Evolutionary conservation across 2,888 invertebrate species (phyloP).

Genomic region (Spicauda simplicius): DNA sequence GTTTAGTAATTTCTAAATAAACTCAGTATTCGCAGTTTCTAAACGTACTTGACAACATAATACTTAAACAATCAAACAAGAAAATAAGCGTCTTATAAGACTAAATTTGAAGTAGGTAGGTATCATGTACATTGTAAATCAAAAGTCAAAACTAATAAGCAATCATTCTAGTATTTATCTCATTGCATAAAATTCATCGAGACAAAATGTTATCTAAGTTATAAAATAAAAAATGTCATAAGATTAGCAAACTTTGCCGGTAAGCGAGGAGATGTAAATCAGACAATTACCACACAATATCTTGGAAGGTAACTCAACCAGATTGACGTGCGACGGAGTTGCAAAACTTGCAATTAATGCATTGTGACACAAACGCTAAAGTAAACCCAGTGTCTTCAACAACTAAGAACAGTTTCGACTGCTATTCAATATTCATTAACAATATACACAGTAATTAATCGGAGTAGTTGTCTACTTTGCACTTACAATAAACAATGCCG

Average conservation of each 20-base stretch:
- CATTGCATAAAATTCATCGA: background rate
- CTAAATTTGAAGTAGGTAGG: no score
- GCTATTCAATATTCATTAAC: background rate
- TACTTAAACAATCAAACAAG: no score
- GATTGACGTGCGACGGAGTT: conserved; percentile 14
- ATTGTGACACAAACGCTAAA: background rate
- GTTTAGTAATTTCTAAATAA: no score
- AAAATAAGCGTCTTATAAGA: no score
- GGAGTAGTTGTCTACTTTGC: background rate
- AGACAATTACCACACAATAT: background rate
- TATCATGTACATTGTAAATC: no score
- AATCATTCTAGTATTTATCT: background rate
- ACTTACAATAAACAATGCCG: background rate
- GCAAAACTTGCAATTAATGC: background rate
- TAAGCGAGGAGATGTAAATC: background rate
- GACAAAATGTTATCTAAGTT: background rate
- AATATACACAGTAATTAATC: background rate
- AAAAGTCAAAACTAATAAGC: background rate
- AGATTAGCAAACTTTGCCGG: background rate
- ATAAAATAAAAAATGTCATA: background rate
- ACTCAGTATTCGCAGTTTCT: no score
- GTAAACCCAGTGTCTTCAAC: background rate
- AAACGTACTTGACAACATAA: no score
- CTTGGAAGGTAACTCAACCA: background rate
- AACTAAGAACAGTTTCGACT: background rate